A percentile compares a stretch with the other conserved stretches of the same genome.
Conservation (phyloP, 2,888 invertebrate species). For the Seira musarum region DNA sequence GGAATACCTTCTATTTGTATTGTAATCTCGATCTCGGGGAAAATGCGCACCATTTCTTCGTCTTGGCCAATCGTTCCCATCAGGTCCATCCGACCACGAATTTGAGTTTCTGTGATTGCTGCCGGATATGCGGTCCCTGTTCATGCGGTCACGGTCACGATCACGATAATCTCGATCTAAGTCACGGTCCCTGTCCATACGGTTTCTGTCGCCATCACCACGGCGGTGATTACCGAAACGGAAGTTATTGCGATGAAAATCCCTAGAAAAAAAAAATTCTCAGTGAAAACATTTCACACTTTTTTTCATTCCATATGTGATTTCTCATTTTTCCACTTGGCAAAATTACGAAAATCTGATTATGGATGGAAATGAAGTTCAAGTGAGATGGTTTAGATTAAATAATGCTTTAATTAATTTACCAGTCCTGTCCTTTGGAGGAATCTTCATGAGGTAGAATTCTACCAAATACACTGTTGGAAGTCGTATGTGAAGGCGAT, state of each 20-base stretch:
- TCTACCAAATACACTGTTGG: conserved; percentile 42
- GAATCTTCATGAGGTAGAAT: conserved; percentile 61
- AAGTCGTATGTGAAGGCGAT: conserved; percentile 58
- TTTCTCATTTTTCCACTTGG: no score
- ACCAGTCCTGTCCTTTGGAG: conserved; percentile 45
- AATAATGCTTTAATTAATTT: not conserved
- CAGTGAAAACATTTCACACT: not conserved
- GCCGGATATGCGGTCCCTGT: conserved; percentile 44
- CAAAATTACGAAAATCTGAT: no score
- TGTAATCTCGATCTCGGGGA: conserved; percentile 53
- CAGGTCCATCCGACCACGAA: conserved; percentile 45
- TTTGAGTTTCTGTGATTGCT: conserved; percentile 47
- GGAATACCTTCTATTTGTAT: conserved; percentile 37
- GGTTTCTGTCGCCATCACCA: conserved; percentile 37
- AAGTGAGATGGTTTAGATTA: no score
- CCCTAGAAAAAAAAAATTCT: conserved; percentile 23
- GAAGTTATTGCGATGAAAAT: conserved; percentile 47
- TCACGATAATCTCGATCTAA: conserved; percentile 21
- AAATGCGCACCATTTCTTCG: conserved; percentile 54
- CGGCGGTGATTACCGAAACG: conserved; percentile 37
- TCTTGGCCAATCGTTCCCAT: conserved; percentile 49
- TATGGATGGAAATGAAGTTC: no score
- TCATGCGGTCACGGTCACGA: conserved; percentile 45
- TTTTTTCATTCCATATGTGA: no score
- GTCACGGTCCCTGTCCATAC: conserved; percentile 39